Evolutionary conservation across 2,797 vertebrate species (phyloP), one percentile per base, ranked within the genome.

Genomic region (Spheniscus humboldti): DNA sequence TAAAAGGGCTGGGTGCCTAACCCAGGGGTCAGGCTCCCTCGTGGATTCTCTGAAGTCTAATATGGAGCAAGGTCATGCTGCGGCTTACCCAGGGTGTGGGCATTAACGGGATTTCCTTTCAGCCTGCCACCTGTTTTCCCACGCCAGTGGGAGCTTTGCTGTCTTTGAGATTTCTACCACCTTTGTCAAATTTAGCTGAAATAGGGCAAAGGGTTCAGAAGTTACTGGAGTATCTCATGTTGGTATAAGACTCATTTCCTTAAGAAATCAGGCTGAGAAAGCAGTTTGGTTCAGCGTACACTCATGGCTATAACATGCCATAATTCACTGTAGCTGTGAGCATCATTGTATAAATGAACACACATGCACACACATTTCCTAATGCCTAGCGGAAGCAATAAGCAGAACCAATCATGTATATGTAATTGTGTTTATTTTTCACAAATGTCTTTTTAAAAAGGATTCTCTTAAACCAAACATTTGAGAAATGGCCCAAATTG

Each of bases 391-490:
- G 50, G 86, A 90, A 96, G 52, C 81, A 83, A 86, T 50, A 94
- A 74, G 60, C 56, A 94, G 77, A 85, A 93, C 27, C 52, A 94
- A 91, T 53, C 67, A 63, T 86, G 64, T 79, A 57, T 86, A 73
- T 53, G 13, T 89, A 96, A 96, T 87, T 77, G 63, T 76, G 62
- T 92, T 96, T 95, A 52, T 95, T 88, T 96, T 76, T 94, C 95
- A 93, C 88, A 93, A 95, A 92, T 78, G 48, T 75, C 13, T 94
- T 85, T 88, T 73, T 45, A 69, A 48, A 94, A 97, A 50, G 37
- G 67, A 88, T 96, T 75, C 30, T 68, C 48, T 69, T 92, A 90
- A 67, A 66, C 39, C 73, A 95, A 88, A 86, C 50, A 52, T 56
- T 78, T 93, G 63, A 96, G 74, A 92, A 88, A 92, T 90, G 27